Evolutionary conservation across 1,140 invertebrate species (phyloP).

Genomic region (Linepithema humile): DNA sequence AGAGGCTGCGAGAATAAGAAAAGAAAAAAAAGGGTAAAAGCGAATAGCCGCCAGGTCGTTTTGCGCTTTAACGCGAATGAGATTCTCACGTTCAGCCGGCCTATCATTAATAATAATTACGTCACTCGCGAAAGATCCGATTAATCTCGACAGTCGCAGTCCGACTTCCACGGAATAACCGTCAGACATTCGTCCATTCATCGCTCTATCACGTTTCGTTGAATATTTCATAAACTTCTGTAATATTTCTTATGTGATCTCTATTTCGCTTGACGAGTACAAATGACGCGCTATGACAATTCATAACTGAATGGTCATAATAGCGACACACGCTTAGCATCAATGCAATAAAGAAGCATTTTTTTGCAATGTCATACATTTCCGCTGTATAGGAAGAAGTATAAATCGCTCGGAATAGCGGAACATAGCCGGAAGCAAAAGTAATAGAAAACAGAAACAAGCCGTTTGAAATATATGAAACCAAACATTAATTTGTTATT

Average conservation of each 20-base stretch:
- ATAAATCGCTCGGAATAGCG: no score
- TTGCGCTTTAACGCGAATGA: not conserved
- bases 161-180: constrained; percentile 4
- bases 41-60: not conserved
- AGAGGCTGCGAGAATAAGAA: constrained; percentile 6
- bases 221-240: constrained; percentile 27
- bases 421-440: no score
- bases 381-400: no score
- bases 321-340: not conserved
- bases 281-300: not conserved
- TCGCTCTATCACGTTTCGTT: not conserved
- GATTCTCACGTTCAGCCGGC: not conserved
- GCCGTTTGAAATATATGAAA: not conserved
- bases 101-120: constrained; percentile 39
- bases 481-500: not conserved
- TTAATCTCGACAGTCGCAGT: constrained; percentile 11
- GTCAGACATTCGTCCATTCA: not conserved
- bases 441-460: no score
- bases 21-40: not conserved
- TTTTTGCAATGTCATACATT: not conserved
- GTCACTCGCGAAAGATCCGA: constrained; percentile 1
- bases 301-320: not conserved
- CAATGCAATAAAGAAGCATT: not conserved
- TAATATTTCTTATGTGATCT: constrained; percentile 8
- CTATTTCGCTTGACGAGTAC: not conserved